phyloP scores from a whole-genome alignment of 2,888 invertebrate species.

The Empis livida region DNA sequence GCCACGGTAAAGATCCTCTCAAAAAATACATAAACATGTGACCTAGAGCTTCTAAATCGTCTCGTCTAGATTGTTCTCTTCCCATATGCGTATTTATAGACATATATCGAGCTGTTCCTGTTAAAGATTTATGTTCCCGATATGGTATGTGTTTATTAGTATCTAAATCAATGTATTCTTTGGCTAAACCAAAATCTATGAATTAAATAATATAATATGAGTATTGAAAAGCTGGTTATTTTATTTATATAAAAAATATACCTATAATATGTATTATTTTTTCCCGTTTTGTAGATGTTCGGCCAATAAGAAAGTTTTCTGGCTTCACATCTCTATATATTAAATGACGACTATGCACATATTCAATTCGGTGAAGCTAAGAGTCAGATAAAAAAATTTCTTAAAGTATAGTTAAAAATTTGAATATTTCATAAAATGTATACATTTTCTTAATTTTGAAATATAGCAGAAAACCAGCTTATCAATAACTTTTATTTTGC shows the following conservation, averaged over 20 bases:
- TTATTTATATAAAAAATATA: slow-evolving; percentile 30
- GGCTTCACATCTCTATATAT: slow-evolving; percentile 99
- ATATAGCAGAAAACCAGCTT: too few species aligned
- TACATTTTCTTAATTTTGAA: too few species aligned
- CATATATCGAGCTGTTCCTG: slow-evolving; percentile 99
- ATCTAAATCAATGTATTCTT: slow-evolving; percentile 99
- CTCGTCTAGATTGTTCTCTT: slow-evolving; percentile 98
- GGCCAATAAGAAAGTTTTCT: slow-evolving; percentile 98
- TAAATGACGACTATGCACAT: slow-evolving; percentile 96
- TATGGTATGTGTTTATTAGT: slow-evolving; percentile 99
- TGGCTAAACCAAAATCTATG: slow-evolving; percentile 99
- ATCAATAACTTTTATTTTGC: too few species aligned
- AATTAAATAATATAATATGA: slow-evolving; percentile 4
- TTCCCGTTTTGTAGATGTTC: slow-evolving; percentile 93
- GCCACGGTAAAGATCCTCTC: slow-evolving; percentile 98
- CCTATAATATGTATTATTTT: slow-evolving; percentile 98
- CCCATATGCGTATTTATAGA: slow-evolving; percentile 99
- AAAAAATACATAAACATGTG: slow-evolving; percentile 99
- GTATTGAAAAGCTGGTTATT: too few species aligned
- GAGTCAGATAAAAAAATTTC: neutral
- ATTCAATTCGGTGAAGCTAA: slow-evolving; percentile 97
- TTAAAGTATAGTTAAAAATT: neutral
- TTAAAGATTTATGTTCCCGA: slow-evolving; percentile 99
- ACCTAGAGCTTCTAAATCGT: slow-evolving; percentile 98
- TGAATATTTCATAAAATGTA: neutral